Conservation (phyloP, 2,797 vertebrate genomes). For the Poeciliopsis gracilis region DNA sequence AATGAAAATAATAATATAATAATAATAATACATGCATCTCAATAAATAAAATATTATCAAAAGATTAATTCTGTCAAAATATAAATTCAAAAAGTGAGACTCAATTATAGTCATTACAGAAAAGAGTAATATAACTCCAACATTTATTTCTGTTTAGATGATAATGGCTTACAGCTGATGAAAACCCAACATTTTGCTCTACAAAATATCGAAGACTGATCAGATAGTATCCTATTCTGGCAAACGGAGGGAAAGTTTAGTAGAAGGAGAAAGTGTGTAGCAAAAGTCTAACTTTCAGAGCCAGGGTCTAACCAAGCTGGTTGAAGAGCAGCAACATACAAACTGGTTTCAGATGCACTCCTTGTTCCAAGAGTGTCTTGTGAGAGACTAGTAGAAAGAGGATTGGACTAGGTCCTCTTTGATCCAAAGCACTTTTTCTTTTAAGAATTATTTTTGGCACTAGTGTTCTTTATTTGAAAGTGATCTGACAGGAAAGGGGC, state of each 20-base stretch:
- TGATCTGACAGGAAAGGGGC: no score
- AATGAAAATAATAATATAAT: constrained; percentile 25
- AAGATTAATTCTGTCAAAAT: neutral
- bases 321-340: neutral
- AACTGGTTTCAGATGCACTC: neutral
- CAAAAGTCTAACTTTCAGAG: neutral
- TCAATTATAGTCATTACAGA: neutral
- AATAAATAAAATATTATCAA: neutral
- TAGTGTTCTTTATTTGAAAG: no score
- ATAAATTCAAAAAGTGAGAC: neutral
- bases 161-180: neutral
- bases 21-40: constrained; percentile 22
- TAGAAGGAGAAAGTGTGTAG: neutral
- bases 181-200: neutral
- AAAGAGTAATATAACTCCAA: neutral
- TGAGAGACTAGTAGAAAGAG: neutral
- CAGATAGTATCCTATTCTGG: neutral
- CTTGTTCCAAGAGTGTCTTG: neutral
- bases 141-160: neutral
- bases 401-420: neutral
- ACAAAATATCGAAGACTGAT: neutral
- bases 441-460: no score
- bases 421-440: neutral
- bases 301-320: neutral
- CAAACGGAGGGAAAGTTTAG: neutral